Evolutionary conservation across 2,888 invertebrate genomes (phyloP).

Genomic region (Bembecia ichneumoniformis): DNA sequence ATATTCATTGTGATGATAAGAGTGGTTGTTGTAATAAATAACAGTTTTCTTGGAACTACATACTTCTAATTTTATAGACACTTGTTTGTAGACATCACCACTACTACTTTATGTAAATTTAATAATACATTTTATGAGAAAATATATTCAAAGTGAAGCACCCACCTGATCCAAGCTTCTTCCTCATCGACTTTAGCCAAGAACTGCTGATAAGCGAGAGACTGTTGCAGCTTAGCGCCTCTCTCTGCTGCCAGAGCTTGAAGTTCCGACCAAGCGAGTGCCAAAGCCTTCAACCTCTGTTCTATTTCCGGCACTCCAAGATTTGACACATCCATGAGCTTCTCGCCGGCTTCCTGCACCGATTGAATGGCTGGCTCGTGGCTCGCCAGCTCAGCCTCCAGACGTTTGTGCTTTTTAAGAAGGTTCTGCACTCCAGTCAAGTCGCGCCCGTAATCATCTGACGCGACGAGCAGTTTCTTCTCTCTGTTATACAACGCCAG

Average conservation of each 20-base stretch:
- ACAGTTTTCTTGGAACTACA: no score
- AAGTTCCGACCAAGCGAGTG: constrained; percentile 94
- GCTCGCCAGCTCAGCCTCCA: constrained; percentile 97
- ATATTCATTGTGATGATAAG: no score
- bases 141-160: neutral
- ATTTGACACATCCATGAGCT: constrained; percentile 94
- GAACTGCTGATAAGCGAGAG: constrained; percentile 97
- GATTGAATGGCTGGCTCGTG: constrained; percentile 98
- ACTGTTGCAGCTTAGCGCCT: constrained; percentile 96
- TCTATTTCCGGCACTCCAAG: constrained; percentile 94
- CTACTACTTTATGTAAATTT: no score
- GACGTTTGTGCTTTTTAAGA: constrained; percentile 97
- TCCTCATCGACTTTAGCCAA: constrained; percentile 98
- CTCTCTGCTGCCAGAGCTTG: constrained; percentile 88
- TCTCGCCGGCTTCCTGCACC: constrained; percentile 83
- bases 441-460: constrained; percentile 98
- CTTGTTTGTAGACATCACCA: no score
- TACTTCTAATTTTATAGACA: no score
- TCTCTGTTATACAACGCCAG: constrained; percentile 71
- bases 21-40: no score
- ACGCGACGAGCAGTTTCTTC: constrained; percentile 96
- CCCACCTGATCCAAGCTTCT: constrained; percentile 94
- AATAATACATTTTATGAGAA: neutral
- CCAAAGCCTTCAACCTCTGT: constrained; percentile 85
- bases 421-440: constrained; percentile 98